phyloP scores from a whole-genome alignment of 2,797 vertebrate species.

The Diglossa cyanea region DNA sequence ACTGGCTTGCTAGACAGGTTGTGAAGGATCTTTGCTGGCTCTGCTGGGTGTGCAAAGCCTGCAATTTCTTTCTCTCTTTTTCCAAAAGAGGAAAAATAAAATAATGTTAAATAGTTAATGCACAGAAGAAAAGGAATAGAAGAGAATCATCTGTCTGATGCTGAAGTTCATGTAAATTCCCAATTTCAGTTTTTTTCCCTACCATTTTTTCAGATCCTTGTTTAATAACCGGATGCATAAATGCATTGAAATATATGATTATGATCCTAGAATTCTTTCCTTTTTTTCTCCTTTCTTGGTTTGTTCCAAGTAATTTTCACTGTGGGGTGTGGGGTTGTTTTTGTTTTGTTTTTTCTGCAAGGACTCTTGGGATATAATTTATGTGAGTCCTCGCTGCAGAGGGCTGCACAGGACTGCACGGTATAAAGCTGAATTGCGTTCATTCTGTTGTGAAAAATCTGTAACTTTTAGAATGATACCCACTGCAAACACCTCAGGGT shows the following conservation, averaged over 20 bases:
- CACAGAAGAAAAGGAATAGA: not conserved
- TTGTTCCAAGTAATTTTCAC: not conserved
- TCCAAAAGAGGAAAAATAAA: not conserved
- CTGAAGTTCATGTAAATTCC: not conserved
- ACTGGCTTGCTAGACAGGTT: constrained; percentile 7
- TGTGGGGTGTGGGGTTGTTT: not conserved
- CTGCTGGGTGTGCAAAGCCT: constrained; percentile 18
- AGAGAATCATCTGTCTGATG: not conserved
- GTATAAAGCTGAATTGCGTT: not conserved
- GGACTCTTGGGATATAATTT: not conserved
- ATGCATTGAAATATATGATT: not conserved
- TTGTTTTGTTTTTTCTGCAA: not conserved
- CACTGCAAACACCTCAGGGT: not conserved
- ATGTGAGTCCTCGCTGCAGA: not conserved
- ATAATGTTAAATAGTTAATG: not conserved
- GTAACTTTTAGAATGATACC: not conserved
- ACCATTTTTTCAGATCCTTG: not conserved
- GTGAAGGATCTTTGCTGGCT: not conserved
- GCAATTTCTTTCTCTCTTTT: not conserved
- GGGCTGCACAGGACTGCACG: not conserved
- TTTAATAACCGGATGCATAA: not conserved
- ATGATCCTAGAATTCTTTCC: not conserved
- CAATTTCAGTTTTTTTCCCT: not conserved
- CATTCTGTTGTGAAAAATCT: not conserved
- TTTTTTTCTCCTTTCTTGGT: not conserved